Percentiles rank a stretch among this genome's conserved stretches.
Evolutionary conservation across 2,888 invertebrate species (phyloP).

Genomic region (Tipula lateralis): DNA sequence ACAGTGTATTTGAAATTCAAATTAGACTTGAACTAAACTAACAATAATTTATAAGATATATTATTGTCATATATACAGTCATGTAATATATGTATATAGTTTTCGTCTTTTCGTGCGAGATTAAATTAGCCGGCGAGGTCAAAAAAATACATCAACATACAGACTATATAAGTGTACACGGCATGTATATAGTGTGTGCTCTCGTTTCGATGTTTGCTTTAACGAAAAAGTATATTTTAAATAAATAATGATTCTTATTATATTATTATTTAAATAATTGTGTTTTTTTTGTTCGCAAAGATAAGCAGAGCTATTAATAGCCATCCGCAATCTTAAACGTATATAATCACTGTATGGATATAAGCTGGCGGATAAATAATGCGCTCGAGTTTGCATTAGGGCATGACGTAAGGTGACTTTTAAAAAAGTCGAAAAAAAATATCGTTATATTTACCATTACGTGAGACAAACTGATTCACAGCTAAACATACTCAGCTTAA

Average conservation of each 20-base stretch:
- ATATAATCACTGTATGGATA: not conserved
- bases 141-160: not conserved
- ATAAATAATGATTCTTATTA: not conserved
- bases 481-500: no score
- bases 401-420: no score
- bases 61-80: not conserved
- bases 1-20: not conserved
- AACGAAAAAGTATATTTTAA: not conserved
- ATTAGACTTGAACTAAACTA: not conserved
- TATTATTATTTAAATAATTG: slow-evolving; percentile 20
- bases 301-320: not conserved
- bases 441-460: no score
- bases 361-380: not conserved
- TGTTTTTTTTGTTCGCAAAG: not conserved
- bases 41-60: not conserved
- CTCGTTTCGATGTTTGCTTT: not conserved
- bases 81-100: not conserved
- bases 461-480: no score
- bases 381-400: not conserved
- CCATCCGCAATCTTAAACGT: not conserved
- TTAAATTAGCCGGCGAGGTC: not conserved
- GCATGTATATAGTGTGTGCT: slow-evolving; percentile 2
- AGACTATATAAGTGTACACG: not conserved
- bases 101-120: not conserved
- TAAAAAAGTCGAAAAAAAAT: no score